phyloP scores from a whole-genome alignment of 2,888 invertebrate species.

The Camptogramma bilineatum region DNA sequence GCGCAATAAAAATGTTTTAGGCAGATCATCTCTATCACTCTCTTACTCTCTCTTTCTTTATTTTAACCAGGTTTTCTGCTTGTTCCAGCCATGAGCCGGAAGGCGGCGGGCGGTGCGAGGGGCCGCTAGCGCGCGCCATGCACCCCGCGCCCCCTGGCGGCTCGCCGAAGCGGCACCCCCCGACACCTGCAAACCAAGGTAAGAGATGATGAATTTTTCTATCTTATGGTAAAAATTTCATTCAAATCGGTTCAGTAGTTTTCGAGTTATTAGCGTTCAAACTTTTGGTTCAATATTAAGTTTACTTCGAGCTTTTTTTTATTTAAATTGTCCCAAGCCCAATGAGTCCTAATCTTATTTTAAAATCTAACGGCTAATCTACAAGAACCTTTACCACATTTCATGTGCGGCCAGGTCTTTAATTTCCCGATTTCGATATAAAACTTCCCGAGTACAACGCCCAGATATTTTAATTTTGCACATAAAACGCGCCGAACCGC shows the following conservation, averaged over 20 bases:
- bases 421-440: conserved; percentile 39
- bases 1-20: too few relatives aligned
- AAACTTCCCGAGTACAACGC: conserved; percentile 28
- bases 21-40: too few relatives aligned
- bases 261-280: background rate
- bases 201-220: conserved; percentile 10
- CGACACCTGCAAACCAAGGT: conserved; percentile 65
- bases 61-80: conserved; percentile 35
- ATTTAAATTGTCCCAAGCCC: too few relatives aligned
- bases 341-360: too few relatives aligned
- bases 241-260: background rate
- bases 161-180: conserved; percentile 78
- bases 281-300: background rate
- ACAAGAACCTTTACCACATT: conserved; percentile 12
- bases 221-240: background rate
- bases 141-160: conserved; percentile 80
- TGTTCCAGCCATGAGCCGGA: conserved; percentile 89
- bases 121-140: conserved; percentile 86
- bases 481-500: conserved; percentile 24
- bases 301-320: background rate
- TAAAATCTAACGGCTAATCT: background rate
- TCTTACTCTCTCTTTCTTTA: background rate
- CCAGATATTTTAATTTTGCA: conserved; percentile 36
- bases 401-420: conserved; percentile 34
- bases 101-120: conserved; percentile 86